A percentile compares a stretch with the other conserved stretches of the same genome.
Conservation (phyloP, 2,113 vertebrate genomes). For the Theristicus caerulescens region DNA sequence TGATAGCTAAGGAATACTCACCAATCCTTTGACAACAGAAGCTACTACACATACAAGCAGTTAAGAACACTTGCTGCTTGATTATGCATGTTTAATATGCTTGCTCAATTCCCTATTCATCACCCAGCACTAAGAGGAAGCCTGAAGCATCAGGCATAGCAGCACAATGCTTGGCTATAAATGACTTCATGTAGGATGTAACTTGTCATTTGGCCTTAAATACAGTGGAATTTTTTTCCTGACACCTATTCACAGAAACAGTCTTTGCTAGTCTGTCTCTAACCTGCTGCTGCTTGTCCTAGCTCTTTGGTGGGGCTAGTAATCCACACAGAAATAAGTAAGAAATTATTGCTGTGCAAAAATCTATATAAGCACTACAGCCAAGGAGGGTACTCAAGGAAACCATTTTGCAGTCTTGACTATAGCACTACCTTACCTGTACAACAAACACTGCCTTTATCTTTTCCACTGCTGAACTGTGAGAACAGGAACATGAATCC, state of each 20-base stretch:
- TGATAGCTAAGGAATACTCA: background rate
- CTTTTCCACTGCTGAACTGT: background rate
- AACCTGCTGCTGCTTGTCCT: background rate
- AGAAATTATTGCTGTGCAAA: background rate
- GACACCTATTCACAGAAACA: background rate
- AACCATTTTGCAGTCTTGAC: constrained; percentile 58
- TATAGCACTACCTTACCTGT: constrained; percentile 24
- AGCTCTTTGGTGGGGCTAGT: background rate
- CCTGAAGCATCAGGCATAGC: background rate
- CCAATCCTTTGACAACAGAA: background rate
- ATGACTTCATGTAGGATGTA: background rate
- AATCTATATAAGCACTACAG: background rate
- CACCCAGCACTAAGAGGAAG: background rate
- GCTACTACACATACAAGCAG: background rate
- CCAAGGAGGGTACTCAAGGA: constrained; percentile 24
- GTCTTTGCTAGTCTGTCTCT: background rate
- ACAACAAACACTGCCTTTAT: background rate
- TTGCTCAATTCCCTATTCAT: background rate
- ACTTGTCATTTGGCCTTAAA: constrained; percentile 30
- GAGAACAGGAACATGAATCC: background rate
- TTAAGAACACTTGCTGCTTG: constrained; percentile 27
- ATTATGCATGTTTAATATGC: constrained; percentile 3
- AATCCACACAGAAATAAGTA: background rate
- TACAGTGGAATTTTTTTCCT: background rate
- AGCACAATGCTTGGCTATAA: background rate